Evolutionary conservation across 2,888 invertebrate genomes (phyloP), one percentile per base, ranked within the genome.

Genomic region (Mylabris sibirica): DNA sequence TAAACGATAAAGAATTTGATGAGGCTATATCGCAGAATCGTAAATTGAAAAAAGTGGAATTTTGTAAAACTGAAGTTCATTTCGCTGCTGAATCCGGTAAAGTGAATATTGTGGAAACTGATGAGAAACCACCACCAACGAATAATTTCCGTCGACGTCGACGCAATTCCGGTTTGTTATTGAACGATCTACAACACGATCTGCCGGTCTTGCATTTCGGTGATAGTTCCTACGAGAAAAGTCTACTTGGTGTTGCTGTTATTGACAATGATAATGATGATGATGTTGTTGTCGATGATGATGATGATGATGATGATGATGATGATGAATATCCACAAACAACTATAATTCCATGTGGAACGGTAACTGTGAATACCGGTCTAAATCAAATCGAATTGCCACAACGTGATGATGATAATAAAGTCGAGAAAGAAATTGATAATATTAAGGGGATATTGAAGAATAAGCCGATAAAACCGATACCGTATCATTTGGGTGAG

Each of bases 41-140:
- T 75, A 89, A 87, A 80, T 86, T 88, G 1, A 93, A 94, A 82
- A 93, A 90, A 84, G 95, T 95, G 0, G 94, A 92, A 78, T 95
- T 95, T 83, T 93, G 94, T 81, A 95, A 95, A 86, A 95, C 95
- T 0, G 95, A 95, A 85, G 90, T 95, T 30, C 95, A 95, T 83
- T 95, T 95, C 82, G 92, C 94, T 0, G 92, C 93, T 17, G 95
- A 95, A 81, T 92, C 94, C 1, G 95, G 95, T 0, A 90, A 91
- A 77, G 93, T 95, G 0, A 94, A 95, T 80, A 94, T 95, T 68
- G 94, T 95, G 38, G 94, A 94, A 80, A 95, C 95, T 0, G 94
- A 94, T 83, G 93, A 92, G 72, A 95, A 95, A 82, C 95, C 95
- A 59, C 94, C 94, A 11, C 93, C 95, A 5, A 92, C 93, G 0